phyloP scores from a whole-genome alignment of 2,888 invertebrate genomes.

The Hydropsyche betteni region DNA sequence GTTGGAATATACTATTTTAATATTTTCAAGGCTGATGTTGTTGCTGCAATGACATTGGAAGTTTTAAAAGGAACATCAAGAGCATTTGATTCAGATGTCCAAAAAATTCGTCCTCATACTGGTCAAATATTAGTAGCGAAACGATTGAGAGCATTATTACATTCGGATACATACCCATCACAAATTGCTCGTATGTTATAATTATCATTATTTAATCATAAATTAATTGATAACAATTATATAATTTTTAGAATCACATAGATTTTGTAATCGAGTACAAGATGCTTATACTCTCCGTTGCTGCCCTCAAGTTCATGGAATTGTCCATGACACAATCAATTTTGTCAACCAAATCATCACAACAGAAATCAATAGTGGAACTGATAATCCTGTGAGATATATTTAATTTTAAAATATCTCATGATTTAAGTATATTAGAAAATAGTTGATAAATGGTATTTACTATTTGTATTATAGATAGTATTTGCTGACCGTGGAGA shows the following conservation, averaged over 20 bases:
- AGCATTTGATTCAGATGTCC: conserved; percentile 72
- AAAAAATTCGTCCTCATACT: conserved; percentile 69
- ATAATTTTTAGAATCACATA: conserved; percentile 66
- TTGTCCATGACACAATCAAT: conserved; percentile 71
- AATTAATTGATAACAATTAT: too few species aligned
- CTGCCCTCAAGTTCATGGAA: conserved; percentile 73
- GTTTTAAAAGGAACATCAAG: conserved; percentile 72
- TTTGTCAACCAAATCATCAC: conserved; percentile 69
- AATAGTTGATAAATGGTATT: too few species aligned
- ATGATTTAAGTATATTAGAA: too few species aligned
- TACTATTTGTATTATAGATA: conserved; percentile 55
- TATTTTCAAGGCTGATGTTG: conserved; percentile 64
- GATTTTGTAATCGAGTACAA: conserved; percentile 71
- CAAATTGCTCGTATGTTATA: conserved; percentile 67
- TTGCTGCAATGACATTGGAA: conserved; percentile 71
- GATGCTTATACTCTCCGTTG: conserved; percentile 75
- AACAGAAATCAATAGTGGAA: conserved; percentile 73
- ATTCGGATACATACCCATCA: conserved; percentile 70
- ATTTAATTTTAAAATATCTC: too few species aligned
- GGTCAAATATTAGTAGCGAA: conserved; percentile 70
- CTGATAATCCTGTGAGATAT: conserved; percentile 68
- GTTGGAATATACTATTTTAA: not conserved
- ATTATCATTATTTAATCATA: too few species aligned
- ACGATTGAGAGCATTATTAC: conserved; percentile 68
- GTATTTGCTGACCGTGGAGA: conserved; percentile 67